Evolutionary conservation across 2,888 invertebrate genomes (phyloP).

Genomic region (Agonum fuliginosum): DNA sequence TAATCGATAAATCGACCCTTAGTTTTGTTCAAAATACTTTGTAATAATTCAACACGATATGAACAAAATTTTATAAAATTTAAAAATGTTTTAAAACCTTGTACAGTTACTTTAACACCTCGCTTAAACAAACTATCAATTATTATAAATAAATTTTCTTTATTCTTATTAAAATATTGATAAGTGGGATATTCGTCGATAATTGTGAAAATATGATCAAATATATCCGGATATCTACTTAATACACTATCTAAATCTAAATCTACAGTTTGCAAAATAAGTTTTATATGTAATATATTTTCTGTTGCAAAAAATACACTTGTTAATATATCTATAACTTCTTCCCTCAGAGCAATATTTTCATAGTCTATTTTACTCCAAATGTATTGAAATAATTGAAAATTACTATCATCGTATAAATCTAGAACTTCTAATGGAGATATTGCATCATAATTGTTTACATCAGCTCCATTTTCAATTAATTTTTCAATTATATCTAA

Average conservation of each 20-base stretch:
- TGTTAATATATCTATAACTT: background rate
- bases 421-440: background rate
- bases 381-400: conserved; percentile 21
- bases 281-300: background rate
- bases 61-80: conserved; percentile 11
- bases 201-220: background rate
- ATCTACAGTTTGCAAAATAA: conserved; percentile 3
- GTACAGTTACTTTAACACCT: background rate
- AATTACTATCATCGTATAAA: background rate
- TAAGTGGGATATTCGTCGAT: background rate
- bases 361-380: background rate
- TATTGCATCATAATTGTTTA: background rate
- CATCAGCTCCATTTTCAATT: conserved; percentile 1
- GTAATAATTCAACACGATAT: conserved; percentile 1
- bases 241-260: background rate
- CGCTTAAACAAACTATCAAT: background rate
- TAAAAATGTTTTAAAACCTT: background rate
- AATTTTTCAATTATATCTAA: conserved; percentile 1
- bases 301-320: background rate
- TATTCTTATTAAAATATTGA: background rate
- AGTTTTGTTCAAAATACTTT: no score
- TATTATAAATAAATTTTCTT: background rate
- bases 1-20: background rate
- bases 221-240: no score
- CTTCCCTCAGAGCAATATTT: background rate